Base-by-base conservation (phyloP, 2,797 vertebrate genomes). In the Hephaestus fuliginosus region DNA sequence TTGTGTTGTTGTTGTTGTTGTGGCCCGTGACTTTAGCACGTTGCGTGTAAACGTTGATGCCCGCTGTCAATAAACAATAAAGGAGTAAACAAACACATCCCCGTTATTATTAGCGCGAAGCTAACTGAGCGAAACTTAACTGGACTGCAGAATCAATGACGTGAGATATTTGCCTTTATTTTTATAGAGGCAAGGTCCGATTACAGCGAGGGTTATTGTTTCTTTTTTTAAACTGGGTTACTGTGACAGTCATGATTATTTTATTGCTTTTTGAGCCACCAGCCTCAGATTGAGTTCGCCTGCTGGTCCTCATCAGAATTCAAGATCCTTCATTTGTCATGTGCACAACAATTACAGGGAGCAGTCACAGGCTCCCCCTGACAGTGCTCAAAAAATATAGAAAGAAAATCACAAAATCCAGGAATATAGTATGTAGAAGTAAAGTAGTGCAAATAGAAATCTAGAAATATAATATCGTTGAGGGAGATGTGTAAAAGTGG, bases 1-100 rank as follows among this genome's bases (percentile, higher is more conserved):
- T 33, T 33, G 30, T 33, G 30, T 33, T 33, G 30, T 33, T 33
- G 30, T 5, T 33, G 30, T 33, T 33, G 5, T 33, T 33, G 30
- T 33, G 30, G 30, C 30, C 30, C 30, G 30, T 33, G 30, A 33
- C 30, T 33, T 33, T 33, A 33, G 30, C 5, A 33, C 30, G 30
- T 33, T 33, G 30, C 30, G 30, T 33, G 30, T 33, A 33, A 76
- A 74, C 62, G 67, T 46, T 14, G 5, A n/a, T 20, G 17, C 46
- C 60, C 56, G 52, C 41, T 78, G 68, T 82, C 11, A 64, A 33
- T 33, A 84, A 85, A 81, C 57, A 89, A 78, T 75, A 69, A 79
- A 15, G 1, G 36, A 53, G 18, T 84, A 80, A 86, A 90, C 76
- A 33, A 33, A 56, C 56, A 7, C 8, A 46, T 69, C 33, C 33